Percentiles rank a stretch among this genome's conserved stretches.
Conservation (phyloP, 2,797 vertebrate species). For the Periparus ater region DNA sequence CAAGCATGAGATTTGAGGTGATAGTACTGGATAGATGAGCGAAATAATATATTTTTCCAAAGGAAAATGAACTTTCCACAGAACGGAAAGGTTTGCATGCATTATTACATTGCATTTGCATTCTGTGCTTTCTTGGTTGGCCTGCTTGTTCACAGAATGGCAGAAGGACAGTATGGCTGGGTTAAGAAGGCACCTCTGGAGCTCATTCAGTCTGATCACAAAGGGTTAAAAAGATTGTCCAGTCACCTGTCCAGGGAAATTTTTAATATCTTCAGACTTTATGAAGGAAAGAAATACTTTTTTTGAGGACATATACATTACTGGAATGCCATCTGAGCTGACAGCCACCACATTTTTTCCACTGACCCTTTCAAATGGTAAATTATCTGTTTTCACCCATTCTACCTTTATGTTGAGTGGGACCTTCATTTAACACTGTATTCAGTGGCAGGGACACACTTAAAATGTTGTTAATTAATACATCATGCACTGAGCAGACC, state of each 20-base stretch:
- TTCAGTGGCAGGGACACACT: not conserved
- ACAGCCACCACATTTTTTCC: not conserved
- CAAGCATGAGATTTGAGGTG: not conserved
- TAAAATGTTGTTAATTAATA: conserved; percentile 63
- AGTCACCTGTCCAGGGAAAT: not conserved
- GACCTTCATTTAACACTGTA: conserved; percentile 32
- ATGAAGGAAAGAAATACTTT: not conserved
- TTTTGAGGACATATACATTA: not conserved
- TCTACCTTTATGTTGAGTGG: not conserved
- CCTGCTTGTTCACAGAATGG: not conserved
- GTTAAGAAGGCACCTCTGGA: not conserved
- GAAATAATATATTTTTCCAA: not conserved
- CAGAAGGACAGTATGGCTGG: not conserved
- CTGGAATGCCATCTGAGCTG: not conserved
- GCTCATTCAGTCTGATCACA: not conserved
- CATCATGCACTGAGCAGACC: conserved; percentile 21
- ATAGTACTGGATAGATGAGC: not conserved
- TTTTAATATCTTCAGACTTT: not conserved
- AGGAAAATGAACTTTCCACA: not conserved
- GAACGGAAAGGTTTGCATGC: not conserved
- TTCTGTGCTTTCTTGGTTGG: not conserved
- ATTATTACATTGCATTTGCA: not conserved
- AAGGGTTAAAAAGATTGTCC: not conserved
- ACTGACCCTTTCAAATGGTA: not conserved
- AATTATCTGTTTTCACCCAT: not conserved